Evolutionary conservation across 1,140 invertebrate genomes (phyloP).

Genomic region (Meloidogyne chitwoodi): DNA sequence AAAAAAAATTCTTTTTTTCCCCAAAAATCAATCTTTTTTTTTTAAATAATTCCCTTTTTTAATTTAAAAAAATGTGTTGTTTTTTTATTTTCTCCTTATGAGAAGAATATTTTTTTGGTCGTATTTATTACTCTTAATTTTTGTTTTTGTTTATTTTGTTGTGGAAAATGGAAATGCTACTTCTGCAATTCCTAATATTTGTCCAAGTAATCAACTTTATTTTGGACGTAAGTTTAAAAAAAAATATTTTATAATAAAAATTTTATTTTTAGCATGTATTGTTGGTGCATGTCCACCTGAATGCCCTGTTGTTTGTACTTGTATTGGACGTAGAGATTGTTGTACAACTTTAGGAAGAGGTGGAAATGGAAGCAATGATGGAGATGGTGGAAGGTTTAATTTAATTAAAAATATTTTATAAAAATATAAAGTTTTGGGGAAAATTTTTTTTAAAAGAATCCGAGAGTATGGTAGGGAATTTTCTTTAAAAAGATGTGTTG

Average conservation of each 20-base stretch:
- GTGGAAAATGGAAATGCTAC: not conserved
- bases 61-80: not conserved
- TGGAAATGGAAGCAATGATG: not conserved
- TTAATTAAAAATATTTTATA: not conserved
- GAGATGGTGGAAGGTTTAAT: not conserved
- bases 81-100: not conserved
- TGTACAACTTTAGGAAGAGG: not conserved
- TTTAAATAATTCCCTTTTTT: not conserved
- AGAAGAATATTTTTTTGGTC: not conserved
- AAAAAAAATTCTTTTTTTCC: too few relatives aligned
- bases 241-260: not conserved
- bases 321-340: not conserved
- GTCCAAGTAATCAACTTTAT: constrained; percentile 1
- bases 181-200: not conserved
- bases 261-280: constrained; percentile 6
- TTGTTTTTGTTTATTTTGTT: not conserved
- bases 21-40: too few relatives aligned
- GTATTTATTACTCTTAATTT: not conserved
- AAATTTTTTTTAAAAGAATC: too few relatives aligned
- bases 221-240: constrained; percentile 8
- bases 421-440: too few relatives aligned
- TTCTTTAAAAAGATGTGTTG: too few relatives aligned
- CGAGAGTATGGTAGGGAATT: too few relatives aligned
- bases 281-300: not conserved
- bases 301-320: constrained; percentile 14